Evolutionary conservation across 2,888 invertebrate species (phyloP), one percentile per base, ranked within the genome.

Genomic region (Volucella zonaria): DNA sequence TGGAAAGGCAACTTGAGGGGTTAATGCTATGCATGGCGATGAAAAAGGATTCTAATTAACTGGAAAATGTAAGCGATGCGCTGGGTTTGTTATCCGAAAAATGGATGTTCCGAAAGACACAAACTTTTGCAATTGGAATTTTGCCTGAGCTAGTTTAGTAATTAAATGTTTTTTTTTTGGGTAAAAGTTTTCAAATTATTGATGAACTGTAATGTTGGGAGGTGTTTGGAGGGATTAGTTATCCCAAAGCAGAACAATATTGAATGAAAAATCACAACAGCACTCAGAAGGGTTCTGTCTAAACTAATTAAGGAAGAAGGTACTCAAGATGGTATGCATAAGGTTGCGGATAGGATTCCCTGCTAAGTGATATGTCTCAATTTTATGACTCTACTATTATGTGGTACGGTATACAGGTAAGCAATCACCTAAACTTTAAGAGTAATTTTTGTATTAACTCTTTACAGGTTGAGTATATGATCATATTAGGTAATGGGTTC

Each of bases 171-270:
- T 1, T 45, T 45, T 45, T 58, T 70, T 67, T 8, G 23, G 47
- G 42, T 38, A 40, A 43, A 80, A 74, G 47, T 80, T 80, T 80
- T 56, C 43, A 61, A 74, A 80, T 80, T 62, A 74, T 74, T 74
- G 67, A 74, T 74, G 61, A 74, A 43, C 47, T 40, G 12, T 54
- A 52, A 56, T 59, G 23, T 45, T 9, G 47, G 40, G 47, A 18
- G 40, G 58, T 73, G 14, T 45, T 43, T 23, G 47, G 12, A 56
- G 31, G 15, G 18, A 54, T 52, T 42, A 31, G 8, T 15, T 10
- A 6, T 43, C 67, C 23, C 67, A n/a, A n/a, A 43, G 18, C 40
- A 42, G 15, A 18, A 23, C 2, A n/a, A 6, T 4, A 52, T 52
- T 23, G 31, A 56, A 56, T 56, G 11, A 23, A 14, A 31, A 68